phyloP scores from a whole-genome alignment of 1,140 invertebrate species.

The Lordiphosa stackelbergi region DNA sequence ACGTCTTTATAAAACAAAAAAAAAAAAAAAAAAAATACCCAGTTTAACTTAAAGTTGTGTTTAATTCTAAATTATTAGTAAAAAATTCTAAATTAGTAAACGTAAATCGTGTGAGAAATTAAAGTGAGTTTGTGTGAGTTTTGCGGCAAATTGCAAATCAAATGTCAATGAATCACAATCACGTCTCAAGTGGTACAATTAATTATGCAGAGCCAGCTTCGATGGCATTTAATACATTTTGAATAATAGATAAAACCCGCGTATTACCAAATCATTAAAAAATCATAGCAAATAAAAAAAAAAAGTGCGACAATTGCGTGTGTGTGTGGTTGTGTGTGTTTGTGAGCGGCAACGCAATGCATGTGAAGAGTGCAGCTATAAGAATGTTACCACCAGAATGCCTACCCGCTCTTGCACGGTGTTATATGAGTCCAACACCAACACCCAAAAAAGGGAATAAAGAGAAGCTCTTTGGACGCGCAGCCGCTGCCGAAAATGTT shows the following conservation, averaged over 20 bases:
- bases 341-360: constrained; percentile 52
- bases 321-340: constrained; percentile 29
- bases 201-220: constrained; percentile 1
- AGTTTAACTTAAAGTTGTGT: constrained; percentile 16
- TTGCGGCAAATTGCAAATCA: too few relatives aligned
- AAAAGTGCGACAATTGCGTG: constrained; percentile 56
- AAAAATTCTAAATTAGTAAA: constrained; percentile 39
- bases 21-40: constrained; percentile 22
- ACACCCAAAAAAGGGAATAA: constrained; percentile 76
- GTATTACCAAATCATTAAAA: constrained; percentile 73
- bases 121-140: too few relatives aligned
- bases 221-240: constrained; percentile 7
- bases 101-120: constrained; percentile 1
- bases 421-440: constrained; percentile 66
- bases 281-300: constrained; percentile 71
- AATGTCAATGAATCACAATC: constrained; percentile 8
- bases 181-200: background rate
- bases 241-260: constrained; percentile 52
- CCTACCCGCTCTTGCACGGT: constrained; percentile 59
- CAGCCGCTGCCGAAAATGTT: constrained; percentile 49
- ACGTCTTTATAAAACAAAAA: constrained; percentile 36
- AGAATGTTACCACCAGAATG: constrained; percentile 40
- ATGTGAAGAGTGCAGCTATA: constrained; percentile 67
- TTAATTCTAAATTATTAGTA: constrained; percentile 29
- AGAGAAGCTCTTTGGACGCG: constrained; percentile 58